Percentiles rank a stretch among this genome's conserved stretches.
Evolutionary conservation across 2,113 vertebrate genomes (phyloP).

Genomic region (Carassius carassius): DNA sequence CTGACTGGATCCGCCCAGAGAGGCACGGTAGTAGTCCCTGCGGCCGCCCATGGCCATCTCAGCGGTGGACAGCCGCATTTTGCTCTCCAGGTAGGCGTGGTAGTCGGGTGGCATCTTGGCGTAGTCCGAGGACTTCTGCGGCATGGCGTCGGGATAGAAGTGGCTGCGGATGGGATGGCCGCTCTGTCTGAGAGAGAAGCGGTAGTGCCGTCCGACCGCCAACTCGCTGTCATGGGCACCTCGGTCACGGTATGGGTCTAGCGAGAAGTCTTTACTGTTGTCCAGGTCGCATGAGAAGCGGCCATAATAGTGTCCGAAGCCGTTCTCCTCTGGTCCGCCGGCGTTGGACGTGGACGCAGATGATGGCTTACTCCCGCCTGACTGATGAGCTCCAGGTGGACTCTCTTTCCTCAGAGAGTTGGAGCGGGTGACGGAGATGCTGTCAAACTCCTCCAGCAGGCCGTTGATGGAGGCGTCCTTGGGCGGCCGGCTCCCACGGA

Average conservation of each 20-base stretch:
- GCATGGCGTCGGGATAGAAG: slow-evolving; percentile 87
- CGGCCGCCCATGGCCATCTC: slow-evolving; percentile 71
- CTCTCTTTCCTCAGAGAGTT: slow-evolving; percentile 97
- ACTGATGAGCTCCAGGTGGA: slow-evolving; percentile 85
- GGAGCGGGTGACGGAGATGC: slow-evolving; percentile 95
- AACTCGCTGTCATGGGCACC: slow-evolving; percentile 78
- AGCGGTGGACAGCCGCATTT: slow-evolving; percentile 79
- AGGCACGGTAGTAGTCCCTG: slow-evolving; percentile 73
- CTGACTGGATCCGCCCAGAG: slow-evolving; percentile 76
- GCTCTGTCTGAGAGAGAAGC: slow-evolving; percentile 82
- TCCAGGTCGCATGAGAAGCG: slow-evolving; percentile 93
- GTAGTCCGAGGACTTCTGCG: slow-evolving; percentile 81
- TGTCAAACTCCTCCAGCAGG: slow-evolving; percentile 96
- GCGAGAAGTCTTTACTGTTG: slow-evolving; percentile 76
- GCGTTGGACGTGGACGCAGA: slow-evolving; percentile 64
- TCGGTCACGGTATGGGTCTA: slow-evolving; percentile 71
- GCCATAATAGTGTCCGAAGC: slow-evolving; percentile 90
- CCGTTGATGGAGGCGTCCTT: slow-evolving; percentile 95
- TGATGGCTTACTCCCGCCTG: slow-evolving; percentile 72
- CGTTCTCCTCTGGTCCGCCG: slow-evolving; percentile 83
- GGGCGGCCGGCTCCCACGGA: slow-evolving; percentile 91
- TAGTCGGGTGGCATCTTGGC: slow-evolving; percentile 86
- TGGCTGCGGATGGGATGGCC: slow-evolving; percentile 82
- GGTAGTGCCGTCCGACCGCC: slow-evolving; percentile 80
- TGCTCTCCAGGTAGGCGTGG: slow-evolving; percentile 84